These are phyloP conservation scores for Zaprionus davidi DNA, from an alignment of 1,140 invertebrate species.

Conservation along the genomic window DNA sequence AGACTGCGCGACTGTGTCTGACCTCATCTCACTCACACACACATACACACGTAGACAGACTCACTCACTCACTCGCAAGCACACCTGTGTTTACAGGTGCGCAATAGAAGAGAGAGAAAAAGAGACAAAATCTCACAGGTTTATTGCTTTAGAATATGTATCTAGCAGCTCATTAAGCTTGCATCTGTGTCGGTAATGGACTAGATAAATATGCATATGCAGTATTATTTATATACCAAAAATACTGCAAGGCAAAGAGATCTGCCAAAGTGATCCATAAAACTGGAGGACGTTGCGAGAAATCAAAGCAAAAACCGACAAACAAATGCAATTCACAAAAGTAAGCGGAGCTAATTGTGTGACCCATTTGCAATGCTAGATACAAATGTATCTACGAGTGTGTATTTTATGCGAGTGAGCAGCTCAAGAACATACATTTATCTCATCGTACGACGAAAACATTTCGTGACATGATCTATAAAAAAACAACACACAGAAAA, in stretches of 20 bases:
- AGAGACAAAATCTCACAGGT: background rate
- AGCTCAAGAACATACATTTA: constrained; percentile 22
- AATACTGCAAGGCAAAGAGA: background rate
- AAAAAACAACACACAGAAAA: constrained; percentile 30
- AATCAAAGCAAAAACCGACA: constrained; percentile 39
- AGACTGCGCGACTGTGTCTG: constrained; percentile 39
- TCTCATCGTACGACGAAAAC: constrained; percentile 53
- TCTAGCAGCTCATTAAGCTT: background rate
- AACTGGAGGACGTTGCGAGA: constrained; percentile 30
- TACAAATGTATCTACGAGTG: constrained; percentile 25
- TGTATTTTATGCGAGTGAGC: constrained; percentile 14
- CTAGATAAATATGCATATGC: constrained; percentile 6
- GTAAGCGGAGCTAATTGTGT: constrained; percentile 27
- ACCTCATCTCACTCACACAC: constrained; percentile 60
- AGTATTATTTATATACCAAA: background rate
- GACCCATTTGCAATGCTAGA: constrained; percentile 38
- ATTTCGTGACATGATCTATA: constrained; percentile 72
- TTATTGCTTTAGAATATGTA: constrained; percentile 19
- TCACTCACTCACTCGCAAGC: constrained; percentile 14
- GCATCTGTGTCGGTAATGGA: background rate
- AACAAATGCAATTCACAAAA: constrained; percentile 28
- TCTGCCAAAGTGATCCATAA: constrained; percentile 27
- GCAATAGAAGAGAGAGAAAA: background rate
- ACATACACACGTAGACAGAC: constrained; percentile 7
- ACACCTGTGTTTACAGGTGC: constrained; percentile 29